A percentile compares a stretch with the other conserved stretches of the same genome.
These are phyloP conservation scores for Copidosoma aretas DNA, from an alignment of 2,888 invertebrate genomes.

Conservation along the genomic window DNA sequence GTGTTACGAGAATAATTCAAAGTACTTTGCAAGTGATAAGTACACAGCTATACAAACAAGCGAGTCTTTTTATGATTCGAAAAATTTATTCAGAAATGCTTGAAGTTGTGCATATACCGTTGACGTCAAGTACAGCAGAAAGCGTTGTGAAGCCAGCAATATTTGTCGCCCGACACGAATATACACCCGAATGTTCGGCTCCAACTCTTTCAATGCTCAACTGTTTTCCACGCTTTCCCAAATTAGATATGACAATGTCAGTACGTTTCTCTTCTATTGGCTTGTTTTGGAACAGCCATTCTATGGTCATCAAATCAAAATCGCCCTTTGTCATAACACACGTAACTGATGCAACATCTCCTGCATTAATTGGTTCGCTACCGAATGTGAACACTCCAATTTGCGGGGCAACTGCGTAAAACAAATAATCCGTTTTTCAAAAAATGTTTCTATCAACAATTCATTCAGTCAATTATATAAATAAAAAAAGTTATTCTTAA, in stretches of 20 bases:
- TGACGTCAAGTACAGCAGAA: constrained; percentile 66
- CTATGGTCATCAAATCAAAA: constrained; percentile 77
- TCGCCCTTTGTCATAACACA: constrained; percentile 78
- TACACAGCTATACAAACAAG: no score
- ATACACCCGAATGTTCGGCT: constrained; percentile 75
- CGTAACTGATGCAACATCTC: constrained; percentile 71
- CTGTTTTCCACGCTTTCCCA: not conserved
- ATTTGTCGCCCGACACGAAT: constrained; percentile 78
- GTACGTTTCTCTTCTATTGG: constrained; percentile 51
- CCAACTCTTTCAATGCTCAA: constrained; percentile 70
- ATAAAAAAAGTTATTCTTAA: no score
- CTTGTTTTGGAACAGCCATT: constrained; percentile 71
- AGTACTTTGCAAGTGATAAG: no score
- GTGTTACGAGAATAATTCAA: no score
- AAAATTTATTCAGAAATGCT: no score
- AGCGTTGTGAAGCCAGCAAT: constrained; percentile 74
- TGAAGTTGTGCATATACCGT: no score
- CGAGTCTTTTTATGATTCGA: no score
- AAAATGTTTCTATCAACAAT: no score
- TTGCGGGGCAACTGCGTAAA: constrained; percentile 78
- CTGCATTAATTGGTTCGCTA: constrained; percentile 75
- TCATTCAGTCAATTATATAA: no score
- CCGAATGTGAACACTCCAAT: constrained; percentile 78
- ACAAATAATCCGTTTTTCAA: no score
- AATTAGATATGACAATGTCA: constrained; percentile 45